Conservation (phyloP, 2,888 invertebrate species). For the Rotaria sp. region DNA sequence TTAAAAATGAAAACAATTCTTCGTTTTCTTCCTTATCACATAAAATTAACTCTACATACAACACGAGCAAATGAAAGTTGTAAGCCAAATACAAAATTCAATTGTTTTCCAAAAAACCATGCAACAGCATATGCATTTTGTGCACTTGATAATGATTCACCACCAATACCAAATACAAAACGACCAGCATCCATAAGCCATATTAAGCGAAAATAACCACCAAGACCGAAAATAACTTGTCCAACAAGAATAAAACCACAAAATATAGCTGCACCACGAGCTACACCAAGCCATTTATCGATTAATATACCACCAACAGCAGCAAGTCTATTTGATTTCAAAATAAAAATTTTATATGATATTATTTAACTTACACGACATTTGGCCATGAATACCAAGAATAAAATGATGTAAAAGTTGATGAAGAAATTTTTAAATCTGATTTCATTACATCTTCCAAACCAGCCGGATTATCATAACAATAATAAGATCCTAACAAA, state of each 20-base stretch:
- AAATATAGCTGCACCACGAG: constrained; percentile 82
- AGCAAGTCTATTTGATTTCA: constrained; percentile 64
- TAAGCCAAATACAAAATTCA: constrained; percentile 94
- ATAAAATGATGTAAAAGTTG: constrained; percentile 78
- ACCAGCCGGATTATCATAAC: constrained; percentile 91
- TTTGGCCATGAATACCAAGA: constrained; percentile 96
- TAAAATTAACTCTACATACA: constrained; percentile 45
- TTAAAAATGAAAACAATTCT: constrained; percentile 43
- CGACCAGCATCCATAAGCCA: constrained; percentile 84
- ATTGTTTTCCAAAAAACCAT: constrained; percentile 93
- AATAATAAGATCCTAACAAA: constrained; percentile 80
- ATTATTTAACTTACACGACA: constrained; percentile 58
- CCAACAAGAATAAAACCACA: constrained; percentile 77
- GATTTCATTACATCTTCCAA: constrained; percentile 75
- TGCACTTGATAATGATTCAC: constrained; percentile 87
- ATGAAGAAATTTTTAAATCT: constrained; percentile 72
- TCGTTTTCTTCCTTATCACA: neutral
- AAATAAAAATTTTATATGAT: neutral
- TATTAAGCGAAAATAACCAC: constrained; percentile 70
- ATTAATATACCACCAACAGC: constrained; percentile 91
- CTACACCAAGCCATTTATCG: constrained; percentile 86
- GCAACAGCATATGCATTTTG: constrained; percentile 93
- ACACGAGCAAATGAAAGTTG: constrained; percentile 87
- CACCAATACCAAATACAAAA: constrained; percentile 91
- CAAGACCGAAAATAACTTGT: constrained; percentile 67